Evolutionary conservation across 2,113 vertebrate genomes (phyloP).

Genomic region (Bos indicus): DNA sequence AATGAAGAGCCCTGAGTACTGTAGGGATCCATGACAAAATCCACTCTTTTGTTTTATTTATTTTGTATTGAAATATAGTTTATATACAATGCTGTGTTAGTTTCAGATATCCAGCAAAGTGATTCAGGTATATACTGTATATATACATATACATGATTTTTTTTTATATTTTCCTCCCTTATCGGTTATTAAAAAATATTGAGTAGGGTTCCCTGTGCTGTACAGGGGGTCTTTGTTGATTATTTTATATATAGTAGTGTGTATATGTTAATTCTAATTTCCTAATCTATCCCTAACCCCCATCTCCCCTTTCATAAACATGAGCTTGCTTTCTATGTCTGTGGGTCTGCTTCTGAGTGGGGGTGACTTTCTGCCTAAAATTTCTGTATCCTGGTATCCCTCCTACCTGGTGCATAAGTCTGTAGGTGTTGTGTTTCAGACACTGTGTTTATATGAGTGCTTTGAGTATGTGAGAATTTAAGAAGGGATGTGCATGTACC

Average conservation of each 20-base stretch:
- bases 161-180: not conserved
- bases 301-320: not conserved
- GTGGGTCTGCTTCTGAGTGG: not conserved
- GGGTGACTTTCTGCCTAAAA: not conserved
- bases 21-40: rapidly evolving
- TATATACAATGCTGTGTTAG: not conserved
- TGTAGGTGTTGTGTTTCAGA: not conserved
- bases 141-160: not conserved
- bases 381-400: rapidly evolving
- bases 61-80: not conserved
- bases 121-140: not conserved
- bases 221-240: not conserved
- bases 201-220: not conserved
- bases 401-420: not conserved
- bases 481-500: not conserved
- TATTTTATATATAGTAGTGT: not conserved
- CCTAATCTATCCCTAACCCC: not conserved
- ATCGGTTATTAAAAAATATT: not conserved
- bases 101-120: not conserved
- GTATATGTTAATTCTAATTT: not conserved
- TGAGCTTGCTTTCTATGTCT: not conserved
- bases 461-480: not conserved
- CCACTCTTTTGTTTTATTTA: not conserved
- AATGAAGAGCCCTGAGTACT: rapidly evolving
- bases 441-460: not conserved